These are phyloP conservation scores for Drosophila lacteicornis DNA, from an alignment of 1,140 invertebrate genomes.

Conservation along the genomic window DNA sequence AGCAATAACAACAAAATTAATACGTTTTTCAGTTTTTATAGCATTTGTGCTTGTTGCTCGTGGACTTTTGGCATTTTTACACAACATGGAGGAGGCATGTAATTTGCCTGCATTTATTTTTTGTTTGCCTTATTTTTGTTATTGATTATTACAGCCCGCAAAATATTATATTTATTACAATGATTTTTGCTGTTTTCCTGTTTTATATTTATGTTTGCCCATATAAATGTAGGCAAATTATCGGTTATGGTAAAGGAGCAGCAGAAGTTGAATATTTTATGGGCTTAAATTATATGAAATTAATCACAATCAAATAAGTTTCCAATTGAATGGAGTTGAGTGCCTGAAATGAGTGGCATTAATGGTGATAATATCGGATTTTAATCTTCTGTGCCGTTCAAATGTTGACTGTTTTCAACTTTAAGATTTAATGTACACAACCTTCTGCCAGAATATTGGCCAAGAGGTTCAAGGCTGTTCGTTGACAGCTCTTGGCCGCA, in stretches of 20 bases:
- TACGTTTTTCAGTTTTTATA: conserved; percentile 30
- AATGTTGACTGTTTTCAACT: neutral
- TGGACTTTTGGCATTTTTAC: conserved; percentile 39
- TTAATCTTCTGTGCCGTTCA: neutral
- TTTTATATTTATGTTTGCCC: conserved; percentile 8
- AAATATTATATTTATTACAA: conserved; percentile 31
- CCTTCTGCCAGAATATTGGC: conserved; percentile 2
- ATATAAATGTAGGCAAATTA: conserved; percentile 46
- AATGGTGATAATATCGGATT: conserved; percentile 18
- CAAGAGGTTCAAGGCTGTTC: conserved; percentile 41
- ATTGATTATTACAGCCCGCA: conserved; percentile 35
- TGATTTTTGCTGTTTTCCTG: conserved; percentile 7
- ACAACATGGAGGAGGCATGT: conserved; percentile 12
- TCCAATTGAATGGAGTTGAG: conserved; percentile 32
- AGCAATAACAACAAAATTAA: conserved; percentile 18
- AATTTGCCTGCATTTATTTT: conserved; percentile 32
- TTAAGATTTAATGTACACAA: neutral
- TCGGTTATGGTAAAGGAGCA: conserved; percentile 18
- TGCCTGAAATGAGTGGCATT: conserved; percentile 16
- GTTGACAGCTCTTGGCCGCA: conserved; percentile 32
- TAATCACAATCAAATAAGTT: conserved; percentile 43
- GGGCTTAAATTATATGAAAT: conserved; percentile 41
- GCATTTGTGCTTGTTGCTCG: conserved; percentile 20
- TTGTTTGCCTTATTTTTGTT: conserved; percentile 22
- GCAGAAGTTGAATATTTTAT: conserved; percentile 26